phyloP scores from a whole-genome alignment of 2,797 vertebrate species.

The Poliocrania exsul region DNA sequence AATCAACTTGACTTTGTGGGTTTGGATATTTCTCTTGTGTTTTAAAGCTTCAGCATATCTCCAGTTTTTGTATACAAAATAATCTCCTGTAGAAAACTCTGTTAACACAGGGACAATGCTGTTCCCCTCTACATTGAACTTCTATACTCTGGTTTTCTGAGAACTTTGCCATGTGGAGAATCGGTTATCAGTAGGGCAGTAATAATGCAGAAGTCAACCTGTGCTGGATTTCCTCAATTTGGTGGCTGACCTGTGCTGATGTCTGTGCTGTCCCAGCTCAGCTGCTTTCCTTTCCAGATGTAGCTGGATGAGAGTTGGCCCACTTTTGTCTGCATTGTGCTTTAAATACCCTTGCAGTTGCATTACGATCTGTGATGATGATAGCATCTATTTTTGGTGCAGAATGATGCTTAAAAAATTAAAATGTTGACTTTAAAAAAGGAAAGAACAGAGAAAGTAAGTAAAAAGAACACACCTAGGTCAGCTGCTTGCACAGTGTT shows the following conservation, averaged over 20 bases:
- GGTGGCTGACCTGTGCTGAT: neutral
- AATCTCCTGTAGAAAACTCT: neutral
- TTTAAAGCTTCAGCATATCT: neutral
- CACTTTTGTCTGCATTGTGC: neutral
- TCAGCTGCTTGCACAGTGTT: neutral
- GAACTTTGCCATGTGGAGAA: neutral
- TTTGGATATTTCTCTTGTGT: neutral
- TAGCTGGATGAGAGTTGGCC: neutral
- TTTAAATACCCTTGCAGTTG: neutral
- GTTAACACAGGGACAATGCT: neutral
- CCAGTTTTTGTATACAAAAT: neutral
- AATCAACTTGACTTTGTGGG: neutral
- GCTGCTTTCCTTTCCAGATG: neutral
- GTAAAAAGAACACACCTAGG: neutral
- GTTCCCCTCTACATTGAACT: neutral
- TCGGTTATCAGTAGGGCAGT: rapidly evolving
- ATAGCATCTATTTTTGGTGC: neutral
- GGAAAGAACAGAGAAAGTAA: neutral
- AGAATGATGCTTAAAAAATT: neutral
- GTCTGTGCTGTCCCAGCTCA: neutral
- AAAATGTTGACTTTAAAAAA: neutral
- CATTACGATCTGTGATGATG: neutral
- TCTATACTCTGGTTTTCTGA: neutral
- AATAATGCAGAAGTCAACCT: neutral
- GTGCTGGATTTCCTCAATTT: neutral